phyloP scores from a whole-genome alignment of 2,888 invertebrate species.

The Nemotelus nigrinus region DNA sequence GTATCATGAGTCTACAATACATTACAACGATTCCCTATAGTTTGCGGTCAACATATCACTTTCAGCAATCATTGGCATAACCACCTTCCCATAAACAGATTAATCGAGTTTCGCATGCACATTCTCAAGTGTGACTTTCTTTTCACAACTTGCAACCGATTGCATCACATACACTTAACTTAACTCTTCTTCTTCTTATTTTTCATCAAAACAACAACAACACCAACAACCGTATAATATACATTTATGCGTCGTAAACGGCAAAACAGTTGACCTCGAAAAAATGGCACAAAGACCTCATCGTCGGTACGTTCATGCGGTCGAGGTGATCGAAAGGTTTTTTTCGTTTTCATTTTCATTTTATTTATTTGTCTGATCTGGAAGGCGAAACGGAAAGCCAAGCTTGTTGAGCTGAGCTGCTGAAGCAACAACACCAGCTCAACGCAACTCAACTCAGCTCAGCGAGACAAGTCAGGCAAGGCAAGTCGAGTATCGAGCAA shows the following conservation, averaged over 20 bases:
- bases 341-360: not conserved
- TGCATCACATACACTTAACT: slow-evolving; percentile 19
- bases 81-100: slow-evolving; percentile 22
- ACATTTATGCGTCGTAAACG: slow-evolving; percentile 32
- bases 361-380: slow-evolving; percentile 29
- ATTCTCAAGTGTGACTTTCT: slow-evolving; percentile 21
- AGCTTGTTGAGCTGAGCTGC: slow-evolving; percentile 2
- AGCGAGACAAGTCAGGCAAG: not conserved
- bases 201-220: slow-evolving; percentile 26
- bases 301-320: slow-evolving; percentile 35
- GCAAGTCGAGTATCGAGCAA: not conserved
- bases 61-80: not conserved
- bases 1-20: too few species aligned
- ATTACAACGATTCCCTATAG: too few species aligned
- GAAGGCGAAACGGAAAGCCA: slow-evolving; percentile 28
- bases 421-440: slow-evolving; percentile 4
- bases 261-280: slow-evolving; percentile 40
- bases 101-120: slow-evolving; percentile 20
- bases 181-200: not conserved
- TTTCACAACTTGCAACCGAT: slow-evolving; percentile 22
- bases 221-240: slow-evolving; percentile 8
- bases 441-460: not conserved
- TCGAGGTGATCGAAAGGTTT: slow-evolving; percentile 38
- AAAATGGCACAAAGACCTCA: slow-evolving; percentile 44
- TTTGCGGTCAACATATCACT: too few species aligned